These are phyloP conservation scores for Lacerta agilis DNA, from an alignment of 2,797 vertebrate species.

Conservation along the genomic window DNA sequence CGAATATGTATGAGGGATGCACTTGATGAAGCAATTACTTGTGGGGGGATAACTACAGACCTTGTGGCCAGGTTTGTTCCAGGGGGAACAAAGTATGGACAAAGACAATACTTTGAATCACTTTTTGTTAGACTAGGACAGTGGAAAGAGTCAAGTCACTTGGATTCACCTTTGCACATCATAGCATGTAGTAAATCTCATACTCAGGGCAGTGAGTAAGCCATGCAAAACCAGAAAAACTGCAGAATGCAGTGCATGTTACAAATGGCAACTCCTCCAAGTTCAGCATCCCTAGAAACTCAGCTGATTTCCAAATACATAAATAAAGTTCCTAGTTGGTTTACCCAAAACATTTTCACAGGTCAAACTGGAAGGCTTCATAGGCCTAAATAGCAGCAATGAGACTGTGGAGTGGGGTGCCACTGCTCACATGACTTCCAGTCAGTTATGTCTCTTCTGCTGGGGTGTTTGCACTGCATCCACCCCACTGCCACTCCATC, in stretches of 20 bases:
- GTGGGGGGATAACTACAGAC: not conserved
- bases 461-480: too few relatives aligned
- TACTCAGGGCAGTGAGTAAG: not conserved
- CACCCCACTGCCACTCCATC: too few relatives aligned
- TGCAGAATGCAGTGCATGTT: not conserved
- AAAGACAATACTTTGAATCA: not conserved
- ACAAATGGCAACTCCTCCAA: not conserved
- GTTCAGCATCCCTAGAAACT: not conserved
- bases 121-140: not conserved
- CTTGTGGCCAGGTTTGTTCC: not conserved
- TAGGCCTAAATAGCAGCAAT: too few relatives aligned
- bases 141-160: not conserved
- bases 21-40: not conserved
- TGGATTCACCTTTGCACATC: not conserved
- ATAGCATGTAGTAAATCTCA: too few relatives aligned
- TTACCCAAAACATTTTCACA: too few relatives aligned
- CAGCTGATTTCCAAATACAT: not conserved
- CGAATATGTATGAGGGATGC: not conserved
- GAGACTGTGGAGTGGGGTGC: too few relatives aligned
- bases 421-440: too few relatives aligned
- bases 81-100: not conserved
- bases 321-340: not conserved
- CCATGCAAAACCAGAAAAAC: not conserved
- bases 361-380: too few relatives aligned
- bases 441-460: too few relatives aligned